Conservation (phyloP, 2,888 invertebrate genomes). For the Meteorus cinctellus region DNA sequence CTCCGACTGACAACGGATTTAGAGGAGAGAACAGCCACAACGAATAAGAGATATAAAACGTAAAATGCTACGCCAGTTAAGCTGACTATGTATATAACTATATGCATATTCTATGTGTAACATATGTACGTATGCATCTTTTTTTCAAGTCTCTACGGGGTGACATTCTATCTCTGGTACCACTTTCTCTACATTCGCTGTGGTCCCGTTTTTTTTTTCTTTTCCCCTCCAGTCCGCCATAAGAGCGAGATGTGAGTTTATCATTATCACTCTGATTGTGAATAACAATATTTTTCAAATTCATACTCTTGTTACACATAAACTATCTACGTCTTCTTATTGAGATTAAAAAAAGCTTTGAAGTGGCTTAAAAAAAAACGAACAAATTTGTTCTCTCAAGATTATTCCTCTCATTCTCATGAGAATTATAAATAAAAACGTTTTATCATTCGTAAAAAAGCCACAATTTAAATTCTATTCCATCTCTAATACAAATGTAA, state of each 20-base stretch:
- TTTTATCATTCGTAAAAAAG: no score
- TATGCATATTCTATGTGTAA: not conserved
- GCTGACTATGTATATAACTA: conserved; percentile 4
- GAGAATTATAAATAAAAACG: no score
- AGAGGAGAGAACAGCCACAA: not conserved
- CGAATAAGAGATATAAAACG: not conserved
- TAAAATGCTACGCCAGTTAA: not conserved
- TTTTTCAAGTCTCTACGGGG: not conserved
- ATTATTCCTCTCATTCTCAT: no score
- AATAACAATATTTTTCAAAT: not conserved
- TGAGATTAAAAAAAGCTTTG: no score
- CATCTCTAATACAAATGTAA: no score
- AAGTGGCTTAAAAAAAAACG: no score
- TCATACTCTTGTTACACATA: not conserved
- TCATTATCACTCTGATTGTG: not conserved
- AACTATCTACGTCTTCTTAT: no score
- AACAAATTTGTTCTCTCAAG: no score
- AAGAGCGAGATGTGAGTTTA: not conserved
- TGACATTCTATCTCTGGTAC: not conserved
- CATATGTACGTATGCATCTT: not conserved
- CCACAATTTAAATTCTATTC: no score
- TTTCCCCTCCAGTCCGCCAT: not conserved
- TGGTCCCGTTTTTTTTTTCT: not conserved
- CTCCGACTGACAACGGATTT: not conserved
- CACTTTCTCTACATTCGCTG: not conserved